A percentile compares a stretch with the other conserved stretches of the same genome.
Conservation (phyloP, 2,797 vertebrate genomes). For the Muscicapa striata region DNA sequence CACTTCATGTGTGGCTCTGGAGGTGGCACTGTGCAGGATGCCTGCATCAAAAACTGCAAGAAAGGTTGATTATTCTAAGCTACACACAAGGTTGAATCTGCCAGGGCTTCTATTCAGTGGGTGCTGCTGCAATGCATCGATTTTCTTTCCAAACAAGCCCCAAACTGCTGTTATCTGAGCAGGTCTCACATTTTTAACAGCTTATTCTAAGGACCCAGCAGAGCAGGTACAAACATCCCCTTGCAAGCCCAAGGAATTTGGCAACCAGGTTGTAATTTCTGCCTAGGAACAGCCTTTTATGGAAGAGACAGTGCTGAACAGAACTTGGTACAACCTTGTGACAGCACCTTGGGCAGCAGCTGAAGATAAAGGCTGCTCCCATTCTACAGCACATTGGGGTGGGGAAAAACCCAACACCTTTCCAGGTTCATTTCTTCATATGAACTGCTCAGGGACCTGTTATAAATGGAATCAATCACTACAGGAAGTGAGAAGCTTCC, state of each 20-base stretch:
- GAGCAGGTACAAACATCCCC: neutral
- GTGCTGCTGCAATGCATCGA: too few relatives aligned
- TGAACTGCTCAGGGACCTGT: neutral
- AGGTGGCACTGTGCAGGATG: neutral
- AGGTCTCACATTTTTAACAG: neutral
- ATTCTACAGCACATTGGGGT: fast-evolving
- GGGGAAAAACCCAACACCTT: neutral
- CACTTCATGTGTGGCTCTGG: neutral
- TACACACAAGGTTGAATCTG: neutral
- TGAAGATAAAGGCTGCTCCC: neutral
- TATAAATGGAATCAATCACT: neutral
- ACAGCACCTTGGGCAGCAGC: neutral
- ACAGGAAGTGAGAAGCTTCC: neutral
- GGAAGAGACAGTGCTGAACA: neutral
- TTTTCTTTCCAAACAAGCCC: neutral
- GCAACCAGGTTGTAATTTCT: neutral
- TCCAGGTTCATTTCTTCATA: neutral
- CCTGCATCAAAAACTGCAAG: neutral
- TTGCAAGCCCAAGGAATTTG: neutral
- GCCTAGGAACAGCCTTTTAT: neutral
- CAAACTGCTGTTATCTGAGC: neutral
- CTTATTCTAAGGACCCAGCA: neutral
- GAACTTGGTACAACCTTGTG: neutral
- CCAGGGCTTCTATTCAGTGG: neutral
- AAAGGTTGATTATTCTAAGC: neutral